phyloP scores from a whole-genome alignment of 2,113 vertebrate genomes.

The Pseudopodoces humilis region DNA sequence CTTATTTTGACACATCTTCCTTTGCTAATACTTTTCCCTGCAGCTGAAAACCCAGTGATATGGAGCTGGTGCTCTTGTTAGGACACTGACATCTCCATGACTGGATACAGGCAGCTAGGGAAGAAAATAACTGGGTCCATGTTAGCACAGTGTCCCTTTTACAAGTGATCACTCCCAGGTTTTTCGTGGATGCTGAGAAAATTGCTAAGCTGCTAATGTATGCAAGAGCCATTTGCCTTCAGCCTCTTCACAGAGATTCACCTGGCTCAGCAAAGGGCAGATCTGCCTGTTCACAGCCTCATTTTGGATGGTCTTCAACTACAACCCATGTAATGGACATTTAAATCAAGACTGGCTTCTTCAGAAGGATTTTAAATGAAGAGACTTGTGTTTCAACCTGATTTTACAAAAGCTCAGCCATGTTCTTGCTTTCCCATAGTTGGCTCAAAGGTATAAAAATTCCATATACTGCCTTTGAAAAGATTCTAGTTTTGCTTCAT shows the following conservation, averaged over 20 bases:
- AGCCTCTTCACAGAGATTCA: neutral
- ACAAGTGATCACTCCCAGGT: neutral
- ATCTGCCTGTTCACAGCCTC: neutral
- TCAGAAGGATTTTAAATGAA: neutral
- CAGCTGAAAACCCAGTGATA: neutral
- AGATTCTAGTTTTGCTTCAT: neutral
- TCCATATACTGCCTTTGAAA: neutral
- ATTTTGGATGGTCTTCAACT: neutral
- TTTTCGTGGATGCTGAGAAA: neutral
- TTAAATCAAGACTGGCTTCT: neutral
- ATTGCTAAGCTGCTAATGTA: neutral
- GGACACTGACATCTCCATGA: neutral
- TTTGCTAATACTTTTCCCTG: neutral
- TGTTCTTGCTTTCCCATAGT: neutral
- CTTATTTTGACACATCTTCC: neutral
- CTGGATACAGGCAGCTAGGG: neutral
- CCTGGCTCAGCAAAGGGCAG: neutral
- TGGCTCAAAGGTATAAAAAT: neutral
- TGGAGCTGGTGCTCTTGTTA: neutral
- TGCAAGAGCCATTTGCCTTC: neutral
- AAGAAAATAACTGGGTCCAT: neutral
- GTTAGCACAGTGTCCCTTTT: neutral
- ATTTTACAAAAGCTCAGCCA: neutral
- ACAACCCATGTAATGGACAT: neutral
- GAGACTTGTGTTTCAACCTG: neutral